phyloP scores from a whole-genome alignment of 1,140 invertebrate genomes.

The Grapholita molesta region DNA sequence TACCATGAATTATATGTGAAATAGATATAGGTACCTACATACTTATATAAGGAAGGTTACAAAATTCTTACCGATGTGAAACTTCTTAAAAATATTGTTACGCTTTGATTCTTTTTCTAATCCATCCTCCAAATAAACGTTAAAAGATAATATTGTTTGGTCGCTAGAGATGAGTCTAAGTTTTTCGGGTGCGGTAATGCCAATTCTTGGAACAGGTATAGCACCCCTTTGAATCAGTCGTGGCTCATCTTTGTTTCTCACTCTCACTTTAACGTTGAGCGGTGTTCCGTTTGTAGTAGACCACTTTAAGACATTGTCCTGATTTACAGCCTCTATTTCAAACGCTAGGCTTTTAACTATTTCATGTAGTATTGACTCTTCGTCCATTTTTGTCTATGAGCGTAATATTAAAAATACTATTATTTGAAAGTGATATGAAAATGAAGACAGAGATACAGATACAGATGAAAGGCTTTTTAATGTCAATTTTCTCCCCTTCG shows the following conservation, averaged over 20 bases:
- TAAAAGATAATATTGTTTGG: conserved; percentile 61
- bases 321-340: conserved; percentile 46
- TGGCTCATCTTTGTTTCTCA: conserved; percentile 46
- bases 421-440: no score
- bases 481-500: no score
- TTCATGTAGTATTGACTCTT: conserved; percentile 27
- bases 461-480: no score
- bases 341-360: conserved; percentile 48
- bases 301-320: conserved; percentile 25
- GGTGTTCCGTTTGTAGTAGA: conserved; percentile 30
- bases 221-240: conserved; percentile 24
- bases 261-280: conserved; percentile 57
- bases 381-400: conserved; percentile 29
- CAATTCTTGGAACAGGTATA: conserved; percentile 39
- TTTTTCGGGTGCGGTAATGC: conserved; percentile 30
- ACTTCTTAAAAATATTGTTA: conserved; percentile 46
- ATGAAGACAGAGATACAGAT: no score
- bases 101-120: conserved; percentile 35
- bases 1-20: neutral
- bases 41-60: conserved; percentile 18
- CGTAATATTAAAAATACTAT: conserved; percentile 5
- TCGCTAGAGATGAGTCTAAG: conserved; percentile 52
- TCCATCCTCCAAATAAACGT: conserved; percentile 48
- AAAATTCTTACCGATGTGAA: conserved; percentile 41
- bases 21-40: no score